phyloP scores from a whole-genome alignment of 2,888 invertebrate genomes.

The Mayetiola destructor region DNA sequence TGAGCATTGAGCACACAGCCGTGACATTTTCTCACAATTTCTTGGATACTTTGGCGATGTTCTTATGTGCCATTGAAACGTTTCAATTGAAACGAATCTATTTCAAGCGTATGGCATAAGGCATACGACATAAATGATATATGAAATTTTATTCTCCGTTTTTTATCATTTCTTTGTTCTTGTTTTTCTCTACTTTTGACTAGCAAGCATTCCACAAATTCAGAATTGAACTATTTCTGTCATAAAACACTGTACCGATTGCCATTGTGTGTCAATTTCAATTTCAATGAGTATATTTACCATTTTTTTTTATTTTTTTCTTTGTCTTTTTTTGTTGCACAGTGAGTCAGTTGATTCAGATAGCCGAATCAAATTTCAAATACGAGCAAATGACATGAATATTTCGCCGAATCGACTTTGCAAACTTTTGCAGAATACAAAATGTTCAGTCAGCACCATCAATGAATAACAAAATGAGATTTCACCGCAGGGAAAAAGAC shows the following conservation, averaged over 20 bases:
- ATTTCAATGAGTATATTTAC: too few relatives aligned
- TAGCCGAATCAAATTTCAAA: too few relatives aligned
- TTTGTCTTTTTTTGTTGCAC: too few relatives aligned
- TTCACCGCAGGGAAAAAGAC: too few relatives aligned
- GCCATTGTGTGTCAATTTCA: not conserved
- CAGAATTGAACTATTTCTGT: constrained; percentile 5
- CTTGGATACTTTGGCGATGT: not conserved
- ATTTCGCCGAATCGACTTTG: too few relatives aligned
- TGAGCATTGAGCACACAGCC: too few relatives aligned
- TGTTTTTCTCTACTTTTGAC: not conserved
- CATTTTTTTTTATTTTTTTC: too few relatives aligned
- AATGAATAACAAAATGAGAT: too few relatives aligned
- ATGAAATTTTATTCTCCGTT: not conserved
- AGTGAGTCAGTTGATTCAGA: too few relatives aligned
- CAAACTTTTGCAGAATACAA: too few relatives aligned
- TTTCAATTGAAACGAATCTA: constrained; percentile 6
- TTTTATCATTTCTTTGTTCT: not conserved
- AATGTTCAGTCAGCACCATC: too few relatives aligned
- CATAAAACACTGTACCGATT: not conserved
- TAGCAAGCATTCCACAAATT: constrained; percentile 2
- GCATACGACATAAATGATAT: not conserved
- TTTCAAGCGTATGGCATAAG: not conserved
- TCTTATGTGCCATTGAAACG: not conserved
- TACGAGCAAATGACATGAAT: too few relatives aligned
- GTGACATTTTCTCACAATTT: not conserved